Base-by-base conservation (phyloP, 2,113 vertebrate species). In the Calypte anna region DNA sequence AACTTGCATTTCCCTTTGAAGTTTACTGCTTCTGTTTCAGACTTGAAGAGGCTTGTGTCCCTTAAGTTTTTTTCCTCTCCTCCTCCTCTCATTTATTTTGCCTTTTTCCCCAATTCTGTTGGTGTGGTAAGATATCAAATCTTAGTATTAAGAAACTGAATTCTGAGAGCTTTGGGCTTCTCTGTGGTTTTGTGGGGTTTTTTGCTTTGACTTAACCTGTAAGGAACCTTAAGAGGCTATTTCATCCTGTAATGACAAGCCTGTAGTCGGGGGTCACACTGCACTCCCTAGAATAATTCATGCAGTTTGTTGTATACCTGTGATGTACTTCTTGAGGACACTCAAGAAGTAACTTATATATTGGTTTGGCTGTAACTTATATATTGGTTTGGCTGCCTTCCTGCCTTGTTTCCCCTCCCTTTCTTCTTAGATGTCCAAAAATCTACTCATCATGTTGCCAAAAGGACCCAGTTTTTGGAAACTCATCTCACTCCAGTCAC, bases 1-100 rank as follows among this genome's bases (percentile, higher is more conserved):
- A 55, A 16, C 40, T 72, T 30, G 33, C 13, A 24, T 86, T 90
- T 95, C 66, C 38, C 76, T 82, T 95, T 93, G 92, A 92, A 93
- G 54, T 25, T 55, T 81, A 33, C 59, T 67, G 43, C 27, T 86
- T 80, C 82, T 59, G 8, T 69, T 86, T 54, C 57, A 76, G 46
- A 38, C 27, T 79, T 44, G 30, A 76, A 74, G 80, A 40, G 43
- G 5, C 30, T 78, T 67, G 14, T 80, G 63, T 77, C 21, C 1
- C 33, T 55, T 13, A 14, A 61, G 17, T 67, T 59, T 57, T 43
- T 66, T 28, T 17, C 58, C 3, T 51, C 44, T n/a, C 0, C 3
- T 27, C 2, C 14, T 5, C 36, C 9, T 82, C n/a, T 18, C 20
- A 2, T 33, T 59, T 85, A 38, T 1, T 89, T 91, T 78, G 22